These are phyloP conservation scores for Homarus americanus DNA, from an alignment of 1,140 invertebrate species.

Conservation along the genomic window DNA sequence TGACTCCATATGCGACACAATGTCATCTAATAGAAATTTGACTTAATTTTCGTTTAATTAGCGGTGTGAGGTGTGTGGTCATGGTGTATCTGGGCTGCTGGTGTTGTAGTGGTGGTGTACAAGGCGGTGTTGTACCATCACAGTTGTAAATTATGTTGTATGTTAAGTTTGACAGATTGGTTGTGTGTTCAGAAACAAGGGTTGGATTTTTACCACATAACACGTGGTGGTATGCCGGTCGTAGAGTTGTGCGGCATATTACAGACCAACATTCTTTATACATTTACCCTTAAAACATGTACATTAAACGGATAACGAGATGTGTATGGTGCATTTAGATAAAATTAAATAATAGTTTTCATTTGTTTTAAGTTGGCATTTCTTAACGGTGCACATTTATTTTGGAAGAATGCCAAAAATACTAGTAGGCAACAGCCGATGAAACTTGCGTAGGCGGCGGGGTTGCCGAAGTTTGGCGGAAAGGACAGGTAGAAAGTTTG, in stretches of 20 bases:
- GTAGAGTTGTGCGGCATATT: conserved; percentile 16
- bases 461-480: conserved; percentile 69
- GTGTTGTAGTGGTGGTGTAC: too few relatives aligned
- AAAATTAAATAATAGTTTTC: background rate
- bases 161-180: background rate
- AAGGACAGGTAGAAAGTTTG: conserved; percentile 19
- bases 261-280: background rate
- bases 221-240: conserved; percentile 69
- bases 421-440: conserved; percentile 21
- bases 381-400: background rate
- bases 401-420: conserved; percentile 46
- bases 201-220: conserved; percentile 56
- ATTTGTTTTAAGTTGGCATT: background rate
- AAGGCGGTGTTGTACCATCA: too few relatives aligned
- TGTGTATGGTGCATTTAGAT: background rate
- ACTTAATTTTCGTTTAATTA: too few relatives aligned
- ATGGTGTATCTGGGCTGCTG: too few relatives aligned
- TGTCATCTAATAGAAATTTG: too few relatives aligned
- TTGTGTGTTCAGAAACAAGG: background rate
- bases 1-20: too few relatives aligned
- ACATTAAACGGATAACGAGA: too few relatives aligned
- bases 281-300: background rate
- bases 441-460: conserved; percentile 64
- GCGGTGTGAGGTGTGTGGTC: too few relatives aligned
- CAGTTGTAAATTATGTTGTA: too few relatives aligned